These are phyloP conservation scores for Danionella dracula DNA, from an alignment of 2,797 vertebrate genomes.

Conservation along the genomic window DNA sequence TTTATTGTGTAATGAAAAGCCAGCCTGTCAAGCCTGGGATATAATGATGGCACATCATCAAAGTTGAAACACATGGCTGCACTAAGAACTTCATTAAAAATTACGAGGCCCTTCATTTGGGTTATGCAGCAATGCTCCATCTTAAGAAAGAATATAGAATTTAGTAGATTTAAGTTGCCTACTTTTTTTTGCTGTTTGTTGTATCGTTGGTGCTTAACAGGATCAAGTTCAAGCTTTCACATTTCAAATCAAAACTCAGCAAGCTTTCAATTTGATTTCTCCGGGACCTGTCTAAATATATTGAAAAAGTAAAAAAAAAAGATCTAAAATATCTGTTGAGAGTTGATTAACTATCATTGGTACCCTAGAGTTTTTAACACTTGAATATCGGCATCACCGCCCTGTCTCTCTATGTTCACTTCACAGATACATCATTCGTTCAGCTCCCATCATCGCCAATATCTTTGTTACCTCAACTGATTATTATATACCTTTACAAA, in stretches of 20 bases:
- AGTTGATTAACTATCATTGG: too few species aligned
- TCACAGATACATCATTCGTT: too few species aligned
- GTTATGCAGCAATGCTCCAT: slow-evolving; percentile 2
- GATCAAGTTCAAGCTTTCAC: too few species aligned
- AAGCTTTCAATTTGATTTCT: slow-evolving; percentile 29
- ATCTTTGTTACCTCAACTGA: too few species aligned
- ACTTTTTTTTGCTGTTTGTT: slow-evolving; percentile 30
- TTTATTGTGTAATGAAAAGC: slow-evolving; percentile 16
- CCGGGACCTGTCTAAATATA: slow-evolving; percentile 21
- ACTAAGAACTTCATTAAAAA: slow-evolving; percentile 29
- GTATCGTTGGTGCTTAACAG: background rate
- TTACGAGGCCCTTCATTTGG: slow-evolving; percentile 15
- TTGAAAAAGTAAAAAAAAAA: slow-evolving; percentile 22
- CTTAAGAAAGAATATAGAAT: slow-evolving; percentile 20
- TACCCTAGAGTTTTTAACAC: too few species aligned
- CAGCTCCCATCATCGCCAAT: too few species aligned
- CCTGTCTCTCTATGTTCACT: too few species aligned
- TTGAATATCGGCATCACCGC: too few species aligned
- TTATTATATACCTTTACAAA: too few species aligned
- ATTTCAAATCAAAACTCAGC: slow-evolving; percentile 27
- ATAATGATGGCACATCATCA: slow-evolving; percentile 20
- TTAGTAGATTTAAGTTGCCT: slow-evolving; percentile 11
- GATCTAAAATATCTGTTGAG: too few species aligned
- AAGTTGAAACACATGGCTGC: slow-evolving; percentile 19
- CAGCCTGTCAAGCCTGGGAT: slow-evolving; percentile 7